Base-by-base conservation (phyloP, 1,140 invertebrate species). In the Drosophila carrolli region DNA sequence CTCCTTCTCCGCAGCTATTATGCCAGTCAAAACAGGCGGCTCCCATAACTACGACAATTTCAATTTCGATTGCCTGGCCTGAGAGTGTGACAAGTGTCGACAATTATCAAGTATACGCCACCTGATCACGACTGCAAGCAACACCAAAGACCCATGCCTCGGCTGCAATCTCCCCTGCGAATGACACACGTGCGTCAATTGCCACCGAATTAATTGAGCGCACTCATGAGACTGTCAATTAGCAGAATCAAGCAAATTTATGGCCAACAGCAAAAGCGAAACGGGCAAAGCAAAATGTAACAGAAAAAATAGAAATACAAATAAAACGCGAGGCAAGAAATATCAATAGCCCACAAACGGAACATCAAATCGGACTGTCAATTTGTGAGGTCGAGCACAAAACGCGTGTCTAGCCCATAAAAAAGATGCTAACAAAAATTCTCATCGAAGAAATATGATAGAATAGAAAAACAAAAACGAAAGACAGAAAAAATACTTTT, bases 21-120 rank as follows among this genome's bases (percentile, higher is more conserved):
- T 23, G 35, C 19, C 41, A n/a, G 6, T 29, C 66, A 40, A 35
- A 14, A 19, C 50, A 44, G 66, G 44, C 41, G 46, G 60, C 62
- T 29, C 47, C 61, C 65, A 53, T 54, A 51, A 29, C 60, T 29
- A 54, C 38, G 47, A 66, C 47, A 38, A 66, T 68, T 55, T 63
- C 53, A 63, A 76, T 79, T 82, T 62, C 50, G 46, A 62, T 73
- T 72, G 66, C 70, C 78, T 61, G 16, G 51, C 14, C 23, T 2
- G 41, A 23, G 44, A 5, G 67, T 71, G 72, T 79, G 83, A 74
- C 82, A 88, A 89, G 83, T 88, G 83, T 80, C 80, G 71, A 71
- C 83, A 83, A 89, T 88, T 89, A 88, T 88, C 83, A 88, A 88
- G 83, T 88, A 88, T 89, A 88, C 84, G 83, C 84, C 83, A 88